Percentiles rank a stretch among this genome's conserved stretches.
phyloP scores from a whole-genome alignment of 2,113 vertebrate species.

The Parotia lawesii region DNA sequence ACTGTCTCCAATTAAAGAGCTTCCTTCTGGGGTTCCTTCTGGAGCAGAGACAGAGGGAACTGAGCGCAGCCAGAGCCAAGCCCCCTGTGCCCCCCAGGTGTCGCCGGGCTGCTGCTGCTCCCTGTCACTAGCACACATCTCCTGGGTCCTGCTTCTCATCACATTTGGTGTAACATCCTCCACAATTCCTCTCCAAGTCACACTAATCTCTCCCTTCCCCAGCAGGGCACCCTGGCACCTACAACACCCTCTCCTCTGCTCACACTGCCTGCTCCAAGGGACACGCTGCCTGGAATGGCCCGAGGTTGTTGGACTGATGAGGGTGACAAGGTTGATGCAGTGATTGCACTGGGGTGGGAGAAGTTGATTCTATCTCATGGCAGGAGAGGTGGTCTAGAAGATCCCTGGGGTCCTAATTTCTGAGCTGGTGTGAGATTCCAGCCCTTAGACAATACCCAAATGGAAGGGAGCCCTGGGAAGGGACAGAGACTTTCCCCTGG shows the following conservation, averaged over 20 bases:
- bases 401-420: not conserved
- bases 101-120: not conserved
- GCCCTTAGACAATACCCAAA: no score
- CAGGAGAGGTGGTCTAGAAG: not conserved
- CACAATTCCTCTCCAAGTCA: not conserved
- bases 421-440: not conserved
- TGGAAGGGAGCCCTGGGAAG: not conserved
- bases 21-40: not conserved
- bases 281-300: not conserved
- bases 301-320: not conserved
- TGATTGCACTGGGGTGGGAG: not conserved
- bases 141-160: fast-evolving
- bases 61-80: not conserved
- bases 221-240: not conserved
- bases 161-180: not conserved
- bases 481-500: fast-evolving
- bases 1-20: not conserved
- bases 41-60: not conserved
- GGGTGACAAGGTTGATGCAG: no score
- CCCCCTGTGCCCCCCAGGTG: no score
- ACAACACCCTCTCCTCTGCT: not conserved
- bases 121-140: not conserved
- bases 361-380: not conserved
- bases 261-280: not conserved
- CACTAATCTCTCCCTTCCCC: not conserved